phyloP scores from a whole-genome alignment of 2,113 vertebrate genomes.

The Progne subis region DNA sequence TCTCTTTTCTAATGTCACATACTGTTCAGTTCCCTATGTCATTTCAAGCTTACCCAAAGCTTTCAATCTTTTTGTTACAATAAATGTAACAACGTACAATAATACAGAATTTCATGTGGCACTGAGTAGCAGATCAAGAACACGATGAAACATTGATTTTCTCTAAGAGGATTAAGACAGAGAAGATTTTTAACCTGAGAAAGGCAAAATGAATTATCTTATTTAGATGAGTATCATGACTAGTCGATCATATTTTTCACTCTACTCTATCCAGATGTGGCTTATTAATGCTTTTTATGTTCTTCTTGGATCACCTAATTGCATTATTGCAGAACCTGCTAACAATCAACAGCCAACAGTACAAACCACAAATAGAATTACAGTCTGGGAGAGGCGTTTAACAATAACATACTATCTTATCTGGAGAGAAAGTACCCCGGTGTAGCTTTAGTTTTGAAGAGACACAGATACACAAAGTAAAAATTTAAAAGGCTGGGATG shows the following conservation, averaged over 20 bases:
- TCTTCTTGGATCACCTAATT: constrained; percentile 72
- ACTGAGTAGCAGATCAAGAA: not conserved
- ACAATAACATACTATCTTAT: constrained; percentile 65
- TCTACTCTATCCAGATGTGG: constrained; percentile 69
- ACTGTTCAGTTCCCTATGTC: not conserved
- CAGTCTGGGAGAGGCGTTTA: constrained; percentile 66
- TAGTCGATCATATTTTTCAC: constrained; percentile 69
- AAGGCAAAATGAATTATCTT: constrained; percentile 71
- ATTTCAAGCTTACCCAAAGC: not conserved
- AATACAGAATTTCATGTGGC: not conserved
- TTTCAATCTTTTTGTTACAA: not conserved
- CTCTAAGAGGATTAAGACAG: constrained; percentile 39
- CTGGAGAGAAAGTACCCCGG: constrained; percentile 27
- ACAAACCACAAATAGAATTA: constrained; percentile 74
- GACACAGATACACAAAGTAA: constrained; percentile 35
- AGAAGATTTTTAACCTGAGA: constrained; percentile 67
- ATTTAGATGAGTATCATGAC: constrained; percentile 63
- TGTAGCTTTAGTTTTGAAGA: constrained; percentile 37
- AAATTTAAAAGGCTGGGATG: constrained; percentile 18
- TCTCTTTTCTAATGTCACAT: not conserved
- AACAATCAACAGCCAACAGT: constrained; percentile 80
- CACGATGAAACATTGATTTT: not conserved
- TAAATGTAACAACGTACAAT: not conserved
- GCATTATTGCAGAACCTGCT: constrained; percentile 79
- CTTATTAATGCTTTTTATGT: constrained; percentile 72